Percentiles rank a stretch among this genome's conserved stretches.
Evolutionary conservation across 35 echinoderm and acorn worm species (phyloP).

Genomic region (Holothuria glaberrima): DNA sequence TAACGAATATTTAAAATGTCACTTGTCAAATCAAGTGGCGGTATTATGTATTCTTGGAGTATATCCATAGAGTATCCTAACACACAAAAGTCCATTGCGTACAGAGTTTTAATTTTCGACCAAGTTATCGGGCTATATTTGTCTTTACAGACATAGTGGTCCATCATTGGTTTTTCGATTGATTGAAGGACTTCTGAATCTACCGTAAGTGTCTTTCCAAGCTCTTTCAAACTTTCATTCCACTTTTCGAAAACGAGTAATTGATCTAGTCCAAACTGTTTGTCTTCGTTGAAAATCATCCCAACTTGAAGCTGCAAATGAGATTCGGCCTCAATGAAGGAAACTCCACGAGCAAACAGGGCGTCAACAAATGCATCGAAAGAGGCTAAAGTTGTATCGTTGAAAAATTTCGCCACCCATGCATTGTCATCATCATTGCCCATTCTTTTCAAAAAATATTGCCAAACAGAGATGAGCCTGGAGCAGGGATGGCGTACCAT

Average conservation of each 20-base stretch:
- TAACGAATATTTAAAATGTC: no score
- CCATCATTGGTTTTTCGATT: background rate
- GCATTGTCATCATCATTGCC: background rate
- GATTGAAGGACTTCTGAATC: background rate
- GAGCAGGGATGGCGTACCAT: no score
- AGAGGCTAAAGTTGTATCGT: background rate
- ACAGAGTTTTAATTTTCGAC: conserved; percentile 7
- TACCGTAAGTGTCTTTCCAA: background rate
- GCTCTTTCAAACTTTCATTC: background rate
- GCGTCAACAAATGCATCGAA: no score
- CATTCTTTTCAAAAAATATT: background rate
- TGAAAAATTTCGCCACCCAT: background rate
- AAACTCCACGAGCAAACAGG: background rate
- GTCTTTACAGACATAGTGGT: background rate
- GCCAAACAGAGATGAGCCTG: no score
- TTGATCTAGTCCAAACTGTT: no score
- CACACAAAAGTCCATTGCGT: conserved; percentile 22
- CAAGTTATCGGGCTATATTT: background rate
- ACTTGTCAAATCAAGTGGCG: no score
- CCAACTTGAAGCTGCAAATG: no score
- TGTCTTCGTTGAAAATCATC: no score
- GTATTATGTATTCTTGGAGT: no score
- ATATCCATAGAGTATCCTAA: no score
- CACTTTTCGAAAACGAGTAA: no score
- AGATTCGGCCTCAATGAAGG: background rate